Base-by-base conservation (phyloP, 2,113 vertebrate genomes). In the Synchiropus splendidus region DNA sequence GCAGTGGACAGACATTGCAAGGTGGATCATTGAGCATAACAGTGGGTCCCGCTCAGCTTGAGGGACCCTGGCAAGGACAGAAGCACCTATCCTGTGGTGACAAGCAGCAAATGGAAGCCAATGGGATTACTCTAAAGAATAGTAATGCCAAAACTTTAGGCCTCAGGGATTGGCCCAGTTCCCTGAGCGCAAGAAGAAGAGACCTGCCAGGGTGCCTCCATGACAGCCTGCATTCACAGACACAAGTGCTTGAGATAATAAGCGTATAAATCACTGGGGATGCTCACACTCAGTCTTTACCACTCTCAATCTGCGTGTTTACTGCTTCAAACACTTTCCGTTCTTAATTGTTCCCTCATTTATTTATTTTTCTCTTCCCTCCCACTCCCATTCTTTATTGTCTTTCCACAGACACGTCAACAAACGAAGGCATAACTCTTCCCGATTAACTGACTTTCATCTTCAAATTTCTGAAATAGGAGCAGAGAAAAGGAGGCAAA, bases 31-130 rank as follows among this genome's bases (percentile, higher is more conserved):
- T 64, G 75, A 69, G 66, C 68, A 66, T 67, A 61, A 60, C 55
- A 4, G 70, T n/a, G 4, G 42, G 41, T 40, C 54, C 44, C 13
- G 45, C 71, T 74, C 60, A 61, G 66, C 64, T 72, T 70, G 71
- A 78, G 58, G 64, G 74, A 61, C 59, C 72, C 64, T 64, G 70
- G 64, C 49, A 63, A 64, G 65, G 57, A 67, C 51, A 40, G 31
- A 68, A 61, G 61, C 60, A 78, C 79, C 77, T 64, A 77, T 86
- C 75, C 78, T 78, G 45, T 39, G 54, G 64, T 79, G 79, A 81
- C 79, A 81, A 79, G 66, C 58, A 17, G 74, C 76, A 79, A 81
- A 82, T 80, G 64, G 70, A 48, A 64, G 57, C 38, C 61, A 78
- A 27, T 27, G 21, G 21, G 21, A 27, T 83, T 83, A 79, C 67